phyloP scores from a whole-genome alignment of 53 echinoderm and acorn worm genomes.

The Pentamera pediparva region DNA sequence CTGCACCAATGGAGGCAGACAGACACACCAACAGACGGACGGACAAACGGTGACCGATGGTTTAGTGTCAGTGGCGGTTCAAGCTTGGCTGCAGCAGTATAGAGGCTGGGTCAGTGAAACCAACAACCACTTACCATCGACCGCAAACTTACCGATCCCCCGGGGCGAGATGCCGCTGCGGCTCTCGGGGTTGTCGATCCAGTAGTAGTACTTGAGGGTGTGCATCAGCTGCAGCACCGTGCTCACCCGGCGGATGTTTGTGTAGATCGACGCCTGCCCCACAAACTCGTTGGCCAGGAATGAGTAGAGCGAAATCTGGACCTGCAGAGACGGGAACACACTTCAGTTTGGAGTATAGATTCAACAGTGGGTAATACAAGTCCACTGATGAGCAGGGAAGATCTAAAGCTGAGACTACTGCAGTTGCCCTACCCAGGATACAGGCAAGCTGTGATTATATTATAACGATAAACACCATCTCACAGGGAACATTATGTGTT shows the following conservation, averaged over 20 bases:
- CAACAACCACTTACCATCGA: constrained; percentile 30
- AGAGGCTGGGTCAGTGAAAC: constrained; percentile 2
- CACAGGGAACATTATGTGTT: too few relatives aligned
- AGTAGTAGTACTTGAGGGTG: constrained; percentile 97
- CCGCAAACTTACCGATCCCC: constrained; percentile 69
- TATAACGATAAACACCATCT: too few relatives aligned
- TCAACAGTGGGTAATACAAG: too few relatives aligned
- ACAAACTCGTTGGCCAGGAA: constrained; percentile 99
- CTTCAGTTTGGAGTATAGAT: too few relatives aligned
- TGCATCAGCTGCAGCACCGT: constrained; percentile 99
- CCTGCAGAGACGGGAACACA: not conserved
- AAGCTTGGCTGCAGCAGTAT: constrained; percentile 21
- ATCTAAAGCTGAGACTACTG: too few relatives aligned
- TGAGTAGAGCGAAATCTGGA: constrained; percentile 74
- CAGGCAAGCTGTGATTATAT: too few relatives aligned
- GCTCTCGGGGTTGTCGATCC: constrained; percentile 94
- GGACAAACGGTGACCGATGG: not conserved
- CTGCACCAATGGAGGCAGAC: not conserved
- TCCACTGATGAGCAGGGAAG: too few relatives aligned
- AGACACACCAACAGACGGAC: not conserved
- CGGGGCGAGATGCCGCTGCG: constrained; percentile 80
- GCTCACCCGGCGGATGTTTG: constrained; percentile 96
- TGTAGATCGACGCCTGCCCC: constrained; percentile 91
- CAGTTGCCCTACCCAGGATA: too few relatives aligned
- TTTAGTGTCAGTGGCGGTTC: constrained; percentile 2